phyloP scores from a whole-genome alignment of 2,888 invertebrate species.

The Troides aeacus region DNA sequence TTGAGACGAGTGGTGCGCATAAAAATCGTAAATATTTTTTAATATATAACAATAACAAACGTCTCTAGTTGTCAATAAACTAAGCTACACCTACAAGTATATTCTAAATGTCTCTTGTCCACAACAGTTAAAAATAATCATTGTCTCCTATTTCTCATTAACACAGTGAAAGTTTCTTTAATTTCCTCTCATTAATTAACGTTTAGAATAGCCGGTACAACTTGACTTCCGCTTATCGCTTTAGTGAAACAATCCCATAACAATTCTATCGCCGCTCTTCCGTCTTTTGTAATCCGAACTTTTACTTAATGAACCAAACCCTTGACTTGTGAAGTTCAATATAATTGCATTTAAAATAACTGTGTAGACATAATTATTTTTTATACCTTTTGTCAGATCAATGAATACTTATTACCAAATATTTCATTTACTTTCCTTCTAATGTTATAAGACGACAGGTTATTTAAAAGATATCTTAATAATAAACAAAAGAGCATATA shows the following conservation, averaged over 20 bases:
- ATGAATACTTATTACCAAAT: not conserved
- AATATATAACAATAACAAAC: too few species aligned
- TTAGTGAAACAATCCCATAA: slow-evolving; percentile 4
- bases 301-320: slow-evolving; percentile 42
- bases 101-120: not conserved
- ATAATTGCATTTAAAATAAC: not conserved
- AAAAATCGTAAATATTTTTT: too few species aligned
- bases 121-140: slow-evolving; percentile 7
- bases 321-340: slow-evolving; percentile 18
- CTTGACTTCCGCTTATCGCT: slow-evolving; percentile 17
- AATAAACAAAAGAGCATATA: too few species aligned
- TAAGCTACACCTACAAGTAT: too few species aligned
- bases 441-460: too few species aligned
- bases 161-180: slow-evolving; percentile 17
- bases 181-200: slow-evolving; percentile 26
- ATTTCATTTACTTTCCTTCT: not conserved
- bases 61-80: too few species aligned
- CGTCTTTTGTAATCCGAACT: slow-evolving; percentile 56
- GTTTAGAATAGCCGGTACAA: slow-evolving; percentile 10
- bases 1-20: too few species aligned
- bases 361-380: not conserved
- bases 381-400: not conserved
- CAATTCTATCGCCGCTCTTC: slow-evolving; percentile 46
- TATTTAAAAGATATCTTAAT: too few species aligned
- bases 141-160: slow-evolving; percentile 25